Evolutionary conservation across 2,888 invertebrate species (phyloP), one percentile per base, ranked within the genome.

Genomic region (Microctonus aethiopoides): DNA sequence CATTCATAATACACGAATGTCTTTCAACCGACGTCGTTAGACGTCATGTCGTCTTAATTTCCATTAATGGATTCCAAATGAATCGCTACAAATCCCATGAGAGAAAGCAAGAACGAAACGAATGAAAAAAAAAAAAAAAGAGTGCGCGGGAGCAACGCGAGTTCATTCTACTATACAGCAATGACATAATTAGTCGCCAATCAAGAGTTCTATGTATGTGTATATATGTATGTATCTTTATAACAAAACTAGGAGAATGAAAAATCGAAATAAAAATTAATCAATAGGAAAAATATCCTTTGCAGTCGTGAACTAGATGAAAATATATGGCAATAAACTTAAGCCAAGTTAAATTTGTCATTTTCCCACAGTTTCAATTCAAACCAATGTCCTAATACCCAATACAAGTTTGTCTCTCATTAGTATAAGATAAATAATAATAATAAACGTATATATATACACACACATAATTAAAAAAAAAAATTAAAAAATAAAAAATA

Each of bases 121-220:
- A 46, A 16, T 16, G 16, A 46, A n/a, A 41, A 13, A 39, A 4
- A n/a, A 2, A n/a, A 39, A 13, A 29, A 39, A 13, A 29, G 36
- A 69, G 56, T 62, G 39, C n/a, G n/a, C n/a, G n/a, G n/a, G n/a
- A n/a, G n/a, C n/a, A n/a, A n/a, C n/a, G n/a, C n/a, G n/a, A n/a
- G n/a, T n/a, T n/a, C n/a, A n/a, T n/a, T n/a, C n/a, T 57, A 36
- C 51, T 60, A 52, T 51, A 11, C 41, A 39, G 51, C 59, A 65
- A 69, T 34, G 66, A 67, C 64, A 72, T 72, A 71, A 75, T 74
- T 72, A 73, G 70, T 72, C 59, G 70, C 67, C 67, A 69, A 75
- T 73, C 69, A 63, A 70, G 64, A 34, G 67, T 34, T 67, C 51
- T n/a, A n/a, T n/a, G n/a, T n/a, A n/a, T n/a, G n/a, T n/a, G n/a